Evolutionary conservation across 2,888 invertebrate genomes (phyloP).

Genomic region (Apomyelois bistriatella): DNA sequence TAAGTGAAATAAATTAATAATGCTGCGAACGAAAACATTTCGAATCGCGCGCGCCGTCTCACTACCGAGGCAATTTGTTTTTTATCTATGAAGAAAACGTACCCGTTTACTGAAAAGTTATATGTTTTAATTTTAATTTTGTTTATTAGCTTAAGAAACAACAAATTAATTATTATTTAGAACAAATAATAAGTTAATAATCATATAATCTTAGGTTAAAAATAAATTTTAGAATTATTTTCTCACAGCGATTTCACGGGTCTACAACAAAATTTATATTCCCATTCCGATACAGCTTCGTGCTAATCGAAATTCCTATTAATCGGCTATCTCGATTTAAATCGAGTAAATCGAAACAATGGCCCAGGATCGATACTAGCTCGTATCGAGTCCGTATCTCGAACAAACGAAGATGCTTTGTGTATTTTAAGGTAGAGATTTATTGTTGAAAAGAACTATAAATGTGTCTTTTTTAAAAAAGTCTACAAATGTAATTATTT

Average conservation of each 20-base stretch:
- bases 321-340: constrained; percentile 30
- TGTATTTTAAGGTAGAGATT: constrained; percentile 29
- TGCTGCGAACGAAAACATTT: too few species aligned
- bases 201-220: too few species aligned
- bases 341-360: constrained; percentile 44
- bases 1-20: too few species aligned
- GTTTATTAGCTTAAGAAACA: too few species aligned
- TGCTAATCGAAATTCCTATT: constrained; percentile 18
- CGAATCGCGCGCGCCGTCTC: too few species aligned
- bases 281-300: neutral
- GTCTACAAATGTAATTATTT: neutral
- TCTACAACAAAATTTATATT: neutral
- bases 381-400: constrained; percentile 30
- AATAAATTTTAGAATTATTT: neutral
- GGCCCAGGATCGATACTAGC: constrained; percentile 31
- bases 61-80: too few species aligned
- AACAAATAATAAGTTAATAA: too few species aligned
- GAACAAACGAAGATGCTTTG: constrained; percentile 29
- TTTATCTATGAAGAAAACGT: too few species aligned
- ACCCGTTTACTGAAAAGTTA: too few species aligned
- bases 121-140: too few species aligned
- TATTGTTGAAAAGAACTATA: neutral
- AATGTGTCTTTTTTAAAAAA: too few species aligned
- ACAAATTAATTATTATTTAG: too few species aligned
- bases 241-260: neutral